Percentiles rank a stretch among this genome's conserved stretches.
These are phyloP conservation scores for Scolopax bukidnonensis DNA, from an alignment of 2,797 vertebrate genomes.

Conservation along the genomic window DNA sequence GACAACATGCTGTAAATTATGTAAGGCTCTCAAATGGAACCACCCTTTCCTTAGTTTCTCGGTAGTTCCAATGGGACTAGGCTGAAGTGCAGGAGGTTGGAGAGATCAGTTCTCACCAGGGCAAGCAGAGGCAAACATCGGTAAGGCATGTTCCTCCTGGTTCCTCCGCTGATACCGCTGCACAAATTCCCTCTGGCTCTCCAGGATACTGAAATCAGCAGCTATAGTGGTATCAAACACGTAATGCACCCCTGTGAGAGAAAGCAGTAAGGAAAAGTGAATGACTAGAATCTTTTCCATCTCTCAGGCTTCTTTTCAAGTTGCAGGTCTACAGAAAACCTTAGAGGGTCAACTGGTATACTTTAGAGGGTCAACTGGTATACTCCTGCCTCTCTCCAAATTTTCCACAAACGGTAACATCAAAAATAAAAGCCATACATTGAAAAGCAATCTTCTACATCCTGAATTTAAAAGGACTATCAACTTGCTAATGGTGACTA, in stretches of 20 bases:
- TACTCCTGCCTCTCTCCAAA: neutral
- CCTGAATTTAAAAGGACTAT: neutral
- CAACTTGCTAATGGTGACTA: neutral
- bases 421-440: neutral
- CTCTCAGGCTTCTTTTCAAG: neutral
- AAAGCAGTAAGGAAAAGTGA: neutral
- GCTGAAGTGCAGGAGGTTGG: neutral
- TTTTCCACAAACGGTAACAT: neutral
- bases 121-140: slow-evolving; percentile 97
- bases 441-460: neutral
- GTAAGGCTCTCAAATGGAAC: neutral
- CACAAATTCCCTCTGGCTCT: slow-evolving; percentile 94
- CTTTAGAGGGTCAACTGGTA: rapidly evolving
- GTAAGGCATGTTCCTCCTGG: slow-evolving; percentile 86
- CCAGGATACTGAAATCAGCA: slow-evolving; percentile 93
- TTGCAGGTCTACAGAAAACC: neutral
- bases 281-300: neutral
- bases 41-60: neutral
- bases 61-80: neutral
- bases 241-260: slow-evolving; percentile 85
- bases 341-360: neutral
- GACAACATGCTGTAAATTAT: neutral
- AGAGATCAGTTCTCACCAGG: slow-evolving; percentile 82
- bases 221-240: slow-evolving; percentile 93
- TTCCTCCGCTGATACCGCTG: slow-evolving; percentile 87